A percentile compares a stretch with the other conserved stretches of the same genome.
phyloP scores from a whole-genome alignment of 2,888 invertebrate species.

The Mermis nigrescens region DNA sequence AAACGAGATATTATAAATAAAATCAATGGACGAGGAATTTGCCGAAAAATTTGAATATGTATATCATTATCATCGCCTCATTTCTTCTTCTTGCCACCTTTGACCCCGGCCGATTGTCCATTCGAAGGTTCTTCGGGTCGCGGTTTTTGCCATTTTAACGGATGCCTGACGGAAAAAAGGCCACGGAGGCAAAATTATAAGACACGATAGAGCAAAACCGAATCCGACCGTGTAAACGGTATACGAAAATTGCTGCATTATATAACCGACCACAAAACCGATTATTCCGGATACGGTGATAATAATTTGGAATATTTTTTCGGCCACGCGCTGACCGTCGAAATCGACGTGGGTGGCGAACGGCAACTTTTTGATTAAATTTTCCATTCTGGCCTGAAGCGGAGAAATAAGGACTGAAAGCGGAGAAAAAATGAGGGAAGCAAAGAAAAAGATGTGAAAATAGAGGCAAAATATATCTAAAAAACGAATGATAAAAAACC shows the following conservation, averaged over 20 bases:
- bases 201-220: conserved; percentile 4
- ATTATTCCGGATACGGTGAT: neutral
- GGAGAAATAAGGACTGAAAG: too few species aligned
- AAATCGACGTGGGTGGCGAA: neutral
- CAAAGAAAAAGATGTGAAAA: too few species aligned
- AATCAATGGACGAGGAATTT: too few species aligned
- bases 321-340: neutral
- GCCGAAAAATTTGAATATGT: too few species aligned
- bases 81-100: too few species aligned
- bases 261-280: conserved; percentile 9
- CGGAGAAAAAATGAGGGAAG: too few species aligned
- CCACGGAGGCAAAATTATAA: conserved; percentile 7
- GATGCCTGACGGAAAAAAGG: neutral
- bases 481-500: too few species aligned
- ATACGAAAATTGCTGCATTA: conserved; percentile 11
- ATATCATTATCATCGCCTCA: too few species aligned
- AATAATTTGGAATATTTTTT: neutral
- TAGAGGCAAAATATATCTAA: neutral
- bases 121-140: too few species aligned
- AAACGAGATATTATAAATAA: too few species aligned
- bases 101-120: too few species aligned
- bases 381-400: too few species aligned
- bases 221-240: conserved; percentile 7
- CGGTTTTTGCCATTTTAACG: neutral
- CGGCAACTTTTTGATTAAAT: conserved; percentile 9